phyloP scores from a whole-genome alignment of 1,140 invertebrate species.

The Nilaparvata lugens region DNA sequence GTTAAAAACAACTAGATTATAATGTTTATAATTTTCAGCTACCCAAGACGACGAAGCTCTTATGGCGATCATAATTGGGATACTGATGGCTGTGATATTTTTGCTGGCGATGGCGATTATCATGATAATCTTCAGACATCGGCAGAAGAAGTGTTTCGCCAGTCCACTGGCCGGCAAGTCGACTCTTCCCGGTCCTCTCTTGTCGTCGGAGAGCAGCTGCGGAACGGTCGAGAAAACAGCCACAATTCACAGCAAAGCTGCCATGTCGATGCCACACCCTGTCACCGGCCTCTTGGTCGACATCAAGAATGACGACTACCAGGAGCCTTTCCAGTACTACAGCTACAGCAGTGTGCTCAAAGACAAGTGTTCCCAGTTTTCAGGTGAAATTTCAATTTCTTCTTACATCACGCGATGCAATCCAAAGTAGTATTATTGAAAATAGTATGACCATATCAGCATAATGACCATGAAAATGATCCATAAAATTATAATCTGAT shows the following conservation, averaged over 20 bases:
- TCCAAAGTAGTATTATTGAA: no score
- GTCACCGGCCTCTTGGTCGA: constrained; percentile 35
- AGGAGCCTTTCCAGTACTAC: constrained; percentile 72
- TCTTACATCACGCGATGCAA: no score
- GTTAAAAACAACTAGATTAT: no score
- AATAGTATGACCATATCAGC: no score
- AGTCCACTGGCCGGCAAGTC: constrained; percentile 57
- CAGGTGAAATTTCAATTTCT: constrained; percentile 31
- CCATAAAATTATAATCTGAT: no score
- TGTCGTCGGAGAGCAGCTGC: constrained; percentile 37
- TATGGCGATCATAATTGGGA: constrained; percentile 73
- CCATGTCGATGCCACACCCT: constrained; percentile 37
- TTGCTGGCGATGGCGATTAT: constrained; percentile 62
- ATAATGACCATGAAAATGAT: no score
- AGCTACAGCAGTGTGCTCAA: constrained; percentile 67
- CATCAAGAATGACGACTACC: constrained; percentile 63
- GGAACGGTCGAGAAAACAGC: constrained; percentile 37
- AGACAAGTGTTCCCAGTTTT: constrained; percentile 54
- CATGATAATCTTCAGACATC: constrained; percentile 64
- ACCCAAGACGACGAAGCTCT: constrained; percentile 63
- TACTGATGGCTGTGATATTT: constrained; percentile 66
- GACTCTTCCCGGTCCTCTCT: constrained; percentile 23
- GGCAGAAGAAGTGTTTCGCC: constrained; percentile 66
- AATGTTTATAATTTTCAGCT: no score
- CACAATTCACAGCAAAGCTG: constrained; percentile 35